Percentiles rank a stretch among this genome's conserved stretches.
phyloP scores from a whole-genome alignment of 2,888 invertebrate species.

The Drosophila neotestacea region DNA sequence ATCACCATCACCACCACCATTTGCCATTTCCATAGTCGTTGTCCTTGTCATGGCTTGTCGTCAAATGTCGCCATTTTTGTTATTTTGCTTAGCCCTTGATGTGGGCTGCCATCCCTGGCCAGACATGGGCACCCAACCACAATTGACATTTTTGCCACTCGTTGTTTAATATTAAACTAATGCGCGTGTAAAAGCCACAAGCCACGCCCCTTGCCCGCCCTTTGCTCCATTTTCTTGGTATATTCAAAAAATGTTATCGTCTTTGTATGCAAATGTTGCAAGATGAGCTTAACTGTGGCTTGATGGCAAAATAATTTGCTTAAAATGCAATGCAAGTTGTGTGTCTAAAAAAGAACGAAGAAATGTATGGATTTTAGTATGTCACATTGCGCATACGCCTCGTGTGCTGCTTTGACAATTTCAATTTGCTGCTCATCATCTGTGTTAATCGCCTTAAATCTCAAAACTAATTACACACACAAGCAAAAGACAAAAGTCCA shows the following conservation, averaged over 20 bases:
- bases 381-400: slow-evolving; percentile 31
- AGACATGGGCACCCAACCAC: slow-evolving; percentile 6
- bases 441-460: slow-evolving; percentile 73
- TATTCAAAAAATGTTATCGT: slow-evolving; percentile 62
- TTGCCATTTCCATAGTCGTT: slow-evolving; percentile 19
- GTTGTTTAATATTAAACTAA: slow-evolving; percentile 73
- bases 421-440: slow-evolving; percentile 58
- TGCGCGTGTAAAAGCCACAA: slow-evolving; percentile 59
- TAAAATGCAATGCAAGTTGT: slow-evolving; percentile 36
- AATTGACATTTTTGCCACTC: slow-evolving; percentile 65
- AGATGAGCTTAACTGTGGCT: slow-evolving; percentile 59
- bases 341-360: slow-evolving; percentile 1
- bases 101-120: slow-evolving; percentile 5
- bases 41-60: slow-evolving; percentile 30
- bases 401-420: slow-evolving; percentile 48
- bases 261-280: slow-evolving; percentile 59
- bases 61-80: slow-evolving; percentile 26
- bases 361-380: not conserved
- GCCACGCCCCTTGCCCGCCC: slow-evolving; percentile 3
- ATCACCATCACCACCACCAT: slow-evolving; percentile 46
- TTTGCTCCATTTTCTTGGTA: slow-evolving; percentile 24
- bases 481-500: slow-evolving; percentile 68
- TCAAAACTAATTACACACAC: slow-evolving; percentile 74
- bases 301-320: slow-evolving; percentile 71
- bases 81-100: slow-evolving; percentile 45